Base-by-base conservation (phyloP, 1,140 invertebrate genomes). In the Hyposmocoma kahamanoa region DNA sequence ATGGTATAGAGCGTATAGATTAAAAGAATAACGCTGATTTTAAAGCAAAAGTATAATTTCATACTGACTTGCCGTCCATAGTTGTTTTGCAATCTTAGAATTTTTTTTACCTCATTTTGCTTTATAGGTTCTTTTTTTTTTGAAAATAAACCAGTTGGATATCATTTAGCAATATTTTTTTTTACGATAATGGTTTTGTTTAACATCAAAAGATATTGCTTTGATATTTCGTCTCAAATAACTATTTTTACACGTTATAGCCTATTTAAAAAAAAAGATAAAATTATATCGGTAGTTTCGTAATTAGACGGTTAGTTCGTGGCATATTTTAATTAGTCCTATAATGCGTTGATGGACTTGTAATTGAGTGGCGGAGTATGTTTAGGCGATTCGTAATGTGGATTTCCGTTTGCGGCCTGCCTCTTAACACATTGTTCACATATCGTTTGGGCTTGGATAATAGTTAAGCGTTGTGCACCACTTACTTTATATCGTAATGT, bases 321-420 rank as follows among this genome's bases (percentile, higher is more conserved):
- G 79, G 65, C 73, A 73, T 80, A 84, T 79, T 84, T 79, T 81
- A 81, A 81, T 77, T 81, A 84, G 75, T 65, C 56, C 60, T 79
- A 79, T 79, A 81, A 78, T 81, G 72, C 75, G 81, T 84, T 72
- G 76, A 62, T 63, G 71, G 81, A 84, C 75, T 67, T 72, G 62
- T 84, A 75, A 76, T 61, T 56, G 62, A 73, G 56, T 73, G 41
- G 66, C 59, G 45, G 49, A 1, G 65, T 53, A 56, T 61, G 51
- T 62, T 62, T 61, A 59, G 52, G 51, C 46, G 62, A 60, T 53
- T 42, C 38, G 56, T 58, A 52, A 57, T 67, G 59, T 62, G 58
- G 58, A 59, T 51, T 58, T 69, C 73, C 42, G 50, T 73, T 80
- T 80, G 67, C 68, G 61, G 56, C 53, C 30, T 66, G 52, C n/a